Conservation (phyloP, 2,888 invertebrate genomes). For the Drosophila mimetica region DNA sequence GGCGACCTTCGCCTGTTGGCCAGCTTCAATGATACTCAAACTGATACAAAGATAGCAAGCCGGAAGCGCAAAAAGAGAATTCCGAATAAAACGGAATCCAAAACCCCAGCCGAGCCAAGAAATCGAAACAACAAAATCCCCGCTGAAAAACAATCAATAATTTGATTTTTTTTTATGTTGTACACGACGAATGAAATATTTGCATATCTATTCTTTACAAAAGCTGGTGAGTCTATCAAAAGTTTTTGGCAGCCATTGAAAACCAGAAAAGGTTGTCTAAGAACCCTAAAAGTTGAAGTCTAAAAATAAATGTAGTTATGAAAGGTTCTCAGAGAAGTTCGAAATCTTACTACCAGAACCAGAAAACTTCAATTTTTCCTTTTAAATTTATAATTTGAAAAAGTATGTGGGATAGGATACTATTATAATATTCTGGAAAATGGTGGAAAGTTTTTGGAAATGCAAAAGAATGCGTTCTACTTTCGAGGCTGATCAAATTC, state of each 20-base stretch:
- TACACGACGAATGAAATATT: constrained; percentile 30
- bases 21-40: constrained; percentile 60
- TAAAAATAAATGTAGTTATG: neutral
- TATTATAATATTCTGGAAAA: constrained; percentile 13
- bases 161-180: constrained; percentile 40
- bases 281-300: constrained; percentile 1
- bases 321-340: neutral
- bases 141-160: constrained; percentile 58
- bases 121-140: constrained; percentile 20
- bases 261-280: constrained; percentile 25
- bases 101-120: constrained; percentile 8
- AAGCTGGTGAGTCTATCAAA: constrained; percentile 3
- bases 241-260: constrained; percentile 11
- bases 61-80: constrained; percentile 58
- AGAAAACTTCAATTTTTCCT: too few relatives aligned
- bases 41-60: constrained; percentile 54
- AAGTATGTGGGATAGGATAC: too few relatives aligned
- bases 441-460: constrained; percentile 1
- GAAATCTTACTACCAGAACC: too few relatives aligned
- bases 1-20: constrained; percentile 63
- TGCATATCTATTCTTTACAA: constrained; percentile 45
- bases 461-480: too few relatives aligned
- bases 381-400: too few relatives aligned
- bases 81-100: constrained; percentile 31
- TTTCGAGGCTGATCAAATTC: neutral